These are phyloP conservation scores for Nephrotoma flavescens DNA, from an alignment of 2,888 invertebrate genomes.

Conservation along the genomic window DNA sequence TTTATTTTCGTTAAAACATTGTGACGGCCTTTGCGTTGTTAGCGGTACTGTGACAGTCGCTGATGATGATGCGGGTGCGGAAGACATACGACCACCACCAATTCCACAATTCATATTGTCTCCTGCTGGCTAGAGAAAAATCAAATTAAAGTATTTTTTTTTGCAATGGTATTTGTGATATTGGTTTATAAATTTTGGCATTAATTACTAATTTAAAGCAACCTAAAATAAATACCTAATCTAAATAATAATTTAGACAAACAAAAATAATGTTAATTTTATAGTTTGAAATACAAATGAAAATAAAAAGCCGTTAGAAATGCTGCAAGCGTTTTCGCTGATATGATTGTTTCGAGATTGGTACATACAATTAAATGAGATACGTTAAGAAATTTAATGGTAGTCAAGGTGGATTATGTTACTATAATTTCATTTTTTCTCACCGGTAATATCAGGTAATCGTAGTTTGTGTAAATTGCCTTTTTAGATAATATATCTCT, in stretches of 20 bases:
- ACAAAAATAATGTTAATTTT: background rate
- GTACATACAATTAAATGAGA: background rate
- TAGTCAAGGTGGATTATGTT: too few relatives aligned
- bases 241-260: background rate
- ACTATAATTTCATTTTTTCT: too few relatives aligned
- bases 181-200: background rate
- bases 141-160: background rate
- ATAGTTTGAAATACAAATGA: background rate
- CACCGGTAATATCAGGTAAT: too few relatives aligned
- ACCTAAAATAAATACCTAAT: background rate
- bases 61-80: constrained; percentile 3
- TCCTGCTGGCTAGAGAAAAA: constrained; percentile 30
- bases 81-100: constrained; percentile 3
- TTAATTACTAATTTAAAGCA: background rate
- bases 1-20: constrained; percentile 28
- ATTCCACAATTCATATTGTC: constrained; percentile 26
- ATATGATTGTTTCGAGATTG: background rate
- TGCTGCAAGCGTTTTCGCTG: background rate
- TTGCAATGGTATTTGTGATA: background rate
- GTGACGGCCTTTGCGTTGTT: background rate
- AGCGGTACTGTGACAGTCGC: constrained; percentile 4
- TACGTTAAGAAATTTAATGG: too few relatives aligned
- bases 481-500: too few relatives aligned
- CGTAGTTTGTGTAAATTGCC: too few relatives aligned
- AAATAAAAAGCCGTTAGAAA: background rate